A percentile compares a stretch with the other conserved stretches of the same genome.
These are phyloP conservation scores for Chauna torquata DNA, from an alignment of 2,113 vertebrate species.

Conservation along the genomic window DNA sequence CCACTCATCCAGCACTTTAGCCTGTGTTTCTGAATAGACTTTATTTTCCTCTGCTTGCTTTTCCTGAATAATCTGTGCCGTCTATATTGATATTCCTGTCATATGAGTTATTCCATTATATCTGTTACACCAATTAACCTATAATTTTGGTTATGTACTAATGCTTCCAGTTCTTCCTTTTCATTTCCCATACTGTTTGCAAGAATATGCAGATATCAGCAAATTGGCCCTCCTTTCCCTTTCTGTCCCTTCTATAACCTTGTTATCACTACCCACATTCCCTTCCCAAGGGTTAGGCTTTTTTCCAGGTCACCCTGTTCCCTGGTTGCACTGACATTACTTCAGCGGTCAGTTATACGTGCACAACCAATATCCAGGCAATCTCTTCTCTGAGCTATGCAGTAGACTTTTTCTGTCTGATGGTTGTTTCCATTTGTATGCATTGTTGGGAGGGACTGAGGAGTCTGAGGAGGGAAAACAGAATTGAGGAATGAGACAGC, in stretches of 20 bases:
- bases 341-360: neutral
- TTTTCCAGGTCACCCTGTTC: slow-evolving; percentile 50
- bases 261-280: slow-evolving; percentile 50
- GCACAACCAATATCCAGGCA: neutral
- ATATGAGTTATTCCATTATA: neutral
- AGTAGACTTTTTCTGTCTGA: neutral
- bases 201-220: slow-evolving; percentile 23
- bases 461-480: neutral
- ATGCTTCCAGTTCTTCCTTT: slow-evolving; percentile 3
- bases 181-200: neutral
- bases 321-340: slow-evolving; percentile 13
- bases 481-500: neutral
- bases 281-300: slow-evolving; percentile 23
- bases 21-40: neutral
- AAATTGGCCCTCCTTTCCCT: neutral
- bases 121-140: neutral
- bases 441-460: neutral
- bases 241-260: slow-evolving; percentile 27
- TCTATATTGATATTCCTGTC: neutral
- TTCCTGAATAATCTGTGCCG: neutral
- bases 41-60: neutral
- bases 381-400: neutral
- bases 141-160: slow-evolving; percentile 27
- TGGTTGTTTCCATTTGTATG: neutral
- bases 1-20: neutral